phyloP scores from a whole-genome alignment of 2,113 vertebrate species.

The Camelus dromedarius region DNA sequence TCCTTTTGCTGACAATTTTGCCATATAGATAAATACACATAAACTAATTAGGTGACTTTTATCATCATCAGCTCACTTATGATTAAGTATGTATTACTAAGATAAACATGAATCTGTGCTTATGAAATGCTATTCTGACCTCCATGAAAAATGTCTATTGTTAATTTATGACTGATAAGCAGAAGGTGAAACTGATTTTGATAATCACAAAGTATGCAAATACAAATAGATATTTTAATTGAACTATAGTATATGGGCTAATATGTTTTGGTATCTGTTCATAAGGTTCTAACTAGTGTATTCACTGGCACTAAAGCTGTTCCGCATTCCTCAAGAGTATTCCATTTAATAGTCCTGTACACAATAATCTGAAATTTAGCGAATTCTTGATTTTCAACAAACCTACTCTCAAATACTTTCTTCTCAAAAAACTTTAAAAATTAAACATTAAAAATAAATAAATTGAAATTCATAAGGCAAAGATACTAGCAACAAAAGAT shows the following conservation, averaged over 20 bases:
- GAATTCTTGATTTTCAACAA: constrained; percentile 20
- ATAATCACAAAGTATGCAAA: not conserved
- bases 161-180: constrained; percentile 19
- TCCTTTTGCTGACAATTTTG: not conserved
- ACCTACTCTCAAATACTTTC: not conserved
- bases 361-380: not conserved
- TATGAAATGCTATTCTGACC: not conserved
- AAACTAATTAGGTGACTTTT: not conserved
- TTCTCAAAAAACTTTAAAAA: not conserved
- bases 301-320: not conserved
- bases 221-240: not conserved
- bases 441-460: not conserved
- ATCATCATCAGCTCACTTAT: not conserved
- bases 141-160: not conserved
- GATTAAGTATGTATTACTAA: not conserved
- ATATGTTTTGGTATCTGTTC: not conserved
- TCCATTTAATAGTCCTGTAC: not conserved
- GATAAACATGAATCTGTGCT: not conserved
- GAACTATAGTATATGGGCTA: not conserved
- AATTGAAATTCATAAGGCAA: not conserved
- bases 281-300: not conserved
- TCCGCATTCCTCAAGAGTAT: not conserved
- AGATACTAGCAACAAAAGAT: not conserved
- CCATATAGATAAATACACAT: not conserved
- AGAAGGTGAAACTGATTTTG: not conserved